Evolutionary conservation across 2,888 invertebrate genomes (phyloP), one percentile per base, ranked within the genome.

Genomic region (Cephus spinipes): DNA sequence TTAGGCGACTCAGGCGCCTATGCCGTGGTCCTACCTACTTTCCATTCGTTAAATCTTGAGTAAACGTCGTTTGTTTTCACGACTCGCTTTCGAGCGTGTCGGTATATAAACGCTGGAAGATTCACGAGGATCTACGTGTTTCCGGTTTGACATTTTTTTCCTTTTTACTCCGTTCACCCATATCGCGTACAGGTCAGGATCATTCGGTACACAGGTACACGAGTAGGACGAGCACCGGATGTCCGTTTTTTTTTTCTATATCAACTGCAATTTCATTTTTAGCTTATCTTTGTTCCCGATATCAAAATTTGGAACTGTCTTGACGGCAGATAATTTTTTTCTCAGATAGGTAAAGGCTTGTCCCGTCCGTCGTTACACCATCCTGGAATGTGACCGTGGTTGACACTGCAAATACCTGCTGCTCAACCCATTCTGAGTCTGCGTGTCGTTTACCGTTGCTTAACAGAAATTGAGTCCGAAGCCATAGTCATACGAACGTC

Each of bases 11-110:
- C 77, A 75, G 77, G 80, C 82, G 81, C 80, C 80, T 80, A 80
- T 80, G 79, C 81, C 80, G 82, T 79, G 81, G 80, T 32, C 40
- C 82, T 81, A 76, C 83, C 83, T 83, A 83, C 83, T 83, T 83
- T 83, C 81, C 79, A 81, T 82, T 83, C 79, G 79, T 80, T 81
- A 74, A 79, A 82, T 81, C 80, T 75, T 55, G 55, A 9, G 55
- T 55, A 55, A 55, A 55, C 55, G 55, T 55, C 55, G 55, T 55
- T 55, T 55, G 55, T 55, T 55, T 55, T 55, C 55, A 23, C 55
- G 23, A 55, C 15, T 55, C 55, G 55, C 55, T 55, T 55, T 55
- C 55, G 55, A 55, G 55, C 55, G 55, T 9, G 23, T 23, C 55
- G 55, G 23, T 23, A 2, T 9, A 23, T 9, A 55, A 23, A 23